Base-by-base conservation (phyloP, 1,140 invertebrate genomes). In the Drosophila nasuta region DNA sequence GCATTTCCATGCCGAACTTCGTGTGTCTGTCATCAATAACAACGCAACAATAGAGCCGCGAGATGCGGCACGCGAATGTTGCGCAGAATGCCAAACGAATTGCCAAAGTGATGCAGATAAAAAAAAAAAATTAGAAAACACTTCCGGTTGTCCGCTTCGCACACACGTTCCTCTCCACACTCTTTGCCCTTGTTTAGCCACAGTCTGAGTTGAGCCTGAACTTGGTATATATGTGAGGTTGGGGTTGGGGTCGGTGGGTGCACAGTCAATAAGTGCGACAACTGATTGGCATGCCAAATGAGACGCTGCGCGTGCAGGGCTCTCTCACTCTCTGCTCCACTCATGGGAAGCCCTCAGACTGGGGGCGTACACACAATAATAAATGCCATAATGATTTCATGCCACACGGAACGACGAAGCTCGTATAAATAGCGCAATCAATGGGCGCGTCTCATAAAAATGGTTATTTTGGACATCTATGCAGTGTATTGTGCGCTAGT, bases 281-380 rank as follows among this genome's bases (percentile, higher is more conserved):
- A 58, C 82, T 88, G 82, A 88, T 88, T 87, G 77, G 82, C 82
- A 87, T 87, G 78, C 83, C 68, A 87, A 87, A 87, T 87, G 80
- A 88, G 77, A 10, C 52, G 64, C 35, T 64, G 51, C 49, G 72
- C 62, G 73, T 58, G 65, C 48, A 59, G 51, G 58, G 65, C 28
- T 38, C 10, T 25, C 20, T 25, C 20, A 25, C 20, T 25, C 20
- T 25, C 20, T 25, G 20, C 35, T 15, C 51, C 43, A 2, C 38
- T 25, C 6, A 43, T 43, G 56, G 35, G 56, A 58, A 58, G 5
- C 17, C 38, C 35, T 45, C 35, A 5, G 17, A 28, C 60, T 38
- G 30, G 67, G 67, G 57, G 45, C 68, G 58, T 66, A 67, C 58
- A 60, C 45, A 48, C 62, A 49, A 60, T 65, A 77, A 74, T 87